Conservation (phyloP, 1,140 invertebrate genomes). For the Pogonomyrmex barbatus region DNA sequence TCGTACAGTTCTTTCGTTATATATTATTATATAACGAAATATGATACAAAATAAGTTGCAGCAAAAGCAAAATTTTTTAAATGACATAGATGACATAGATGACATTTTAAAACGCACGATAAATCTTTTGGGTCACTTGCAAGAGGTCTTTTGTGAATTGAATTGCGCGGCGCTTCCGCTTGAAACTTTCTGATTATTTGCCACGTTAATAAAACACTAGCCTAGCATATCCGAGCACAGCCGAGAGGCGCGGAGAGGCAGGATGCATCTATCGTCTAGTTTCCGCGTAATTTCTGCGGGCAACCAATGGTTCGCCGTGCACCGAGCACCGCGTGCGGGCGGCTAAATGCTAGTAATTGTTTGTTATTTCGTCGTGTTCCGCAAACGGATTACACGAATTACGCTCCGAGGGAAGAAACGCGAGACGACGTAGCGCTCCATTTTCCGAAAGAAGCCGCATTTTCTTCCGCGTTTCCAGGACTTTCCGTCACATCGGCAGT, state of each 20-base stretch:
- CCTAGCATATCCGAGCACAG: slow-evolving; percentile 54
- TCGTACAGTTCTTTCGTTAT: neutral
- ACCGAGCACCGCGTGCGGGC: slow-evolving; percentile 11
- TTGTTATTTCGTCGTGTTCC: slow-evolving; percentile 43
- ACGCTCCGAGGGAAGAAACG: neutral
- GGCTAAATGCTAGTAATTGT: slow-evolving; percentile 57
- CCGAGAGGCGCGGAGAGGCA: neutral
- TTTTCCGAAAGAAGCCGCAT: slow-evolving; percentile 5
- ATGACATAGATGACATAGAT: neutral
- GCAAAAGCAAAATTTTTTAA: neutral
- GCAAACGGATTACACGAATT: slow-evolving; percentile 55
- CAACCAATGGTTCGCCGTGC: slow-evolving; percentile 45
- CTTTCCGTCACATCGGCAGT: neutral
- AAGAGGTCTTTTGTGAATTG: neutral
- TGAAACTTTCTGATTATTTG: slow-evolving; percentile 56
- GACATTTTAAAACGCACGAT: neutral
- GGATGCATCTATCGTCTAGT: slow-evolving; percentile 57
- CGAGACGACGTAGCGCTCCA: neutral
- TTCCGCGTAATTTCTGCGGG: slow-evolving; percentile 53
- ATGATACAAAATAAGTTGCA: neutral
- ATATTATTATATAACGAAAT: neutral
- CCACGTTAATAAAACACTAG: slow-evolving; percentile 51
- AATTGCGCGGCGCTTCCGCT: slow-evolving; percentile 36
- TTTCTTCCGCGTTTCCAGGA: slow-evolving; percentile 28
- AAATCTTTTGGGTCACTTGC: neutral